phyloP scores from a whole-genome alignment of 2,888 invertebrate genomes.

The Lamellibrachia columna region DNA sequence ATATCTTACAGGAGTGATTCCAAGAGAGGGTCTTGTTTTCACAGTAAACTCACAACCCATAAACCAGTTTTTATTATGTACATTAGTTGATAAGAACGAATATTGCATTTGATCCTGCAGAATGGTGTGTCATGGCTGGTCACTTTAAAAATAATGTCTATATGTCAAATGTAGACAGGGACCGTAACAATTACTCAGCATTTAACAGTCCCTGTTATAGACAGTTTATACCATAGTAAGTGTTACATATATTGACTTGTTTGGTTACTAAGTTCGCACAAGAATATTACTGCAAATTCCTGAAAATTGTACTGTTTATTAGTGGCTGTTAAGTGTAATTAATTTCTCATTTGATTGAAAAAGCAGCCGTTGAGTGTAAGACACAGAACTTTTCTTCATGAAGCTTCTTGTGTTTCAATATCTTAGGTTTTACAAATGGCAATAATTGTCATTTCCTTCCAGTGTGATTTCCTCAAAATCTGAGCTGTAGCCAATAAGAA shows the following conservation, averaged over 20 bases:
- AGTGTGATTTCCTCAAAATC: neutral
- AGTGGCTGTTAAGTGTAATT: no score
- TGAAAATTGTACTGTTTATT: neutral
- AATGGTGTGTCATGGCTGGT: no score
- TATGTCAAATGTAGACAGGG: neutral
- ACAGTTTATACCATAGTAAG: neutral
- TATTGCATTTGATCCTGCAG: neutral
- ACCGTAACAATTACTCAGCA: neutral
- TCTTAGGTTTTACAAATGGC: neutral
- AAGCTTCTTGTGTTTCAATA: neutral
- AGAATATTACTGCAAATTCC: neutral
- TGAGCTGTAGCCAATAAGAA: neutral
- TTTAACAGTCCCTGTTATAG: neutral
- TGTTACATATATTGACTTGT: neutral
- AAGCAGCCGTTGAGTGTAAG: neutral
- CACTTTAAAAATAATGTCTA: no score
- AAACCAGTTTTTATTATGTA: neutral
- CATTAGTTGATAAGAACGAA: neutral
- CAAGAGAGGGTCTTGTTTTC: neutral
- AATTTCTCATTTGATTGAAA: neutral
- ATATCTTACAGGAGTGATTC: neutral
- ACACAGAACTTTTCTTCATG: neutral
- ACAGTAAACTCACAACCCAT: neutral
- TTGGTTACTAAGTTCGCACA: neutral
- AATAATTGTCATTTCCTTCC: neutral